These are phyloP conservation scores for Lamprotornis superbus DNA, from an alignment of 2,113 vertebrate genomes.

Conservation along the genomic window DNA sequence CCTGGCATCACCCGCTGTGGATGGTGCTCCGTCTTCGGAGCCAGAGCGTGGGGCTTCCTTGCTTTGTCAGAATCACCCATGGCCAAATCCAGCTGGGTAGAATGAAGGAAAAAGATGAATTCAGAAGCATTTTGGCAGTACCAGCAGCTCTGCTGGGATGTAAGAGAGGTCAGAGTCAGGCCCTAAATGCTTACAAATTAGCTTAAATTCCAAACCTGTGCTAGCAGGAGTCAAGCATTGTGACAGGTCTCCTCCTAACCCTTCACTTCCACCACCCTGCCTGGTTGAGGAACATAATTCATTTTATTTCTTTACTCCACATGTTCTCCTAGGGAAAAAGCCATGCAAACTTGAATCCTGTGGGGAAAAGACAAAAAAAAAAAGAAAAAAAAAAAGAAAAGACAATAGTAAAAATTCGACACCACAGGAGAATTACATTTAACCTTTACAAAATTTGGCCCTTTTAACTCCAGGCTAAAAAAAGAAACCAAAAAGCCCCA, in stretches of 20 bases:
- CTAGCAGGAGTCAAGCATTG: not conserved
- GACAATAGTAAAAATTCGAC: not conserved
- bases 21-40: rapidly evolving
- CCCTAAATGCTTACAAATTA: slow-evolving; percentile 43
- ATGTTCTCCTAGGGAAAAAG: not conserved
- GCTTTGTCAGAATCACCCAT: not conserved
- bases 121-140: not conserved
- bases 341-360: rapidly evolving
- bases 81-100: not conserved
- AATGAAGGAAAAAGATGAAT: not conserved
- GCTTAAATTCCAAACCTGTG: not conserved
- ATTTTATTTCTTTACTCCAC: not conserved
- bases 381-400: not conserved
- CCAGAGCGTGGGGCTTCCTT: rapidly evolving
- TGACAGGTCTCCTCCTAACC: not conserved
- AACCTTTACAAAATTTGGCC: slow-evolving; percentile 33
- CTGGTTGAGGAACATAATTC: not conserved
- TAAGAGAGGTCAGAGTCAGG: not conserved
- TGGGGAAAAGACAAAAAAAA: rapidly evolving
- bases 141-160: not conserved
- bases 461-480: slow-evolving; percentile 3
- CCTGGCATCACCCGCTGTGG: not conserved
- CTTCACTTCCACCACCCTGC: not conserved
- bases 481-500: not conserved
- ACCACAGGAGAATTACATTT: not conserved